phyloP scores from a whole-genome alignment of 2,113 vertebrate species.

The Tachuris rubrigastra region DNA sequence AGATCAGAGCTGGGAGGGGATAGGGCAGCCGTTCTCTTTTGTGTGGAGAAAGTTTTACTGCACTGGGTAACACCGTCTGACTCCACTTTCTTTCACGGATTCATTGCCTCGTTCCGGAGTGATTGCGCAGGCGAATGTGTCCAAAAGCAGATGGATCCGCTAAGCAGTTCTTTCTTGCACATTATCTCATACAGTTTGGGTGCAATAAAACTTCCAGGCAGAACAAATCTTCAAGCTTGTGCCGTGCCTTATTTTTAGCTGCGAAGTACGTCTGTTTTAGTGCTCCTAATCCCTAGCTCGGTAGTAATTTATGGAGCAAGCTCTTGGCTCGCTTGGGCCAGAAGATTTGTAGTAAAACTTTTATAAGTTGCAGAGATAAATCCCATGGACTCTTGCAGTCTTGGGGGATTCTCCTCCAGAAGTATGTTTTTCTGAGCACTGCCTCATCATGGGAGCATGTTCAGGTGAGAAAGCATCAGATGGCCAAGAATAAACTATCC shows the following conservation, averaged over 20 bases:
- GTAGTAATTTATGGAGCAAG: slow-evolving; percentile 64
- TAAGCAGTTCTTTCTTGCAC: slow-evolving; percentile 40
- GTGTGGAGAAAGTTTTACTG: slow-evolving; percentile 9
- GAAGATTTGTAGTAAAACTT: slow-evolving; percentile 62
- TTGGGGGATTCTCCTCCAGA: background rate
- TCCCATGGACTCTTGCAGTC: slow-evolving; percentile 32
- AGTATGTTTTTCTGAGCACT: slow-evolving; percentile 18
- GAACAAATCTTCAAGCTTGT: slow-evolving; percentile 62
- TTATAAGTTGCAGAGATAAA: slow-evolving; percentile 62
- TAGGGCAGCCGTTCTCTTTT: background rate
- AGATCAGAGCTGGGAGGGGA: background rate
- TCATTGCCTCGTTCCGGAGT: slow-evolving; percentile 42
- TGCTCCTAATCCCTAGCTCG: slow-evolving; percentile 65
- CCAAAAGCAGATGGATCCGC: slow-evolving; percentile 59
- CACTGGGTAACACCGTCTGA: background rate
- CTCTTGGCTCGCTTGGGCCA: slow-evolving; percentile 12
- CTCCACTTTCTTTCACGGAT: background rate
- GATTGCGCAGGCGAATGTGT: slow-evolving; percentile 10
- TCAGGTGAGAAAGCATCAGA: background rate
- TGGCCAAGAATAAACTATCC: background rate
- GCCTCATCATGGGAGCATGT: background rate
- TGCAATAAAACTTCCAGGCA: slow-evolving; percentile 68
- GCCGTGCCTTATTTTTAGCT: slow-evolving; percentile 63
- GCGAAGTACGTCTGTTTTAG: slow-evolving; percentile 59
- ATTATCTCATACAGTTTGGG: slow-evolving; percentile 67